Base-by-base conservation (phyloP, 2,888 invertebrate species). In the Pandemis corylana region DNA sequence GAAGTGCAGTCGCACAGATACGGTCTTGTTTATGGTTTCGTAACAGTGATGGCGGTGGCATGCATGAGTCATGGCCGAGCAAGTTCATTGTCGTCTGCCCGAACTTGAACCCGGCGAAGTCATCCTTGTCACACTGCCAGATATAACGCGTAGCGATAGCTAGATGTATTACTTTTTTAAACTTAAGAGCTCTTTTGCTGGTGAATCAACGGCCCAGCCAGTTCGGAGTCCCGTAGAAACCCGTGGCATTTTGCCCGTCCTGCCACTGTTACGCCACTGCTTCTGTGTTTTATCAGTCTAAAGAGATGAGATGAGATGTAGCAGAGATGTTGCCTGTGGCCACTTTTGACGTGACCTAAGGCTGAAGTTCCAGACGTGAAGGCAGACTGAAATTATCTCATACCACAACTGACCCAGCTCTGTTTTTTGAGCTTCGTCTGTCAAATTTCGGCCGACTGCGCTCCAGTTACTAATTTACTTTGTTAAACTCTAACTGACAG, bases 21-120 rank as follows among this genome's bases (percentile, higher is more conserved):
- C 85, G 83, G 82, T 5, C 66, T 67, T 90, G 90, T 90, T 93
- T 92, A 93, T 91, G 92, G 90, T 94, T 92, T 93, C 91, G 91
- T 94, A 93, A 94, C 90, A 86, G 81, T 84, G 88, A 89, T 88
- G 90, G 89, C 85, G 86, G 80, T 79, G 87, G 87, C 85, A 87
- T 88, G 89, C 87, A 87, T 94, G 94, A 94, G 91, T 94, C 94
- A 93, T 80, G 92, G 90, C 88, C 93, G 89, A 89, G 91, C 94
- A 94, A 94, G 94, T 94, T 94, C 94, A 94, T 92, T 94, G 94
- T 94, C 94, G 92, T 84, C 84, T 85, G 88, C 76, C 88, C 93
- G 94, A 94, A 94, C 94, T 94, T 94, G 94, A 94, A 94, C 93
- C 90, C 90, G 84, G 82, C 86, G 83, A 82, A 82, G 84, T 80